Conservation (phyloP, 2,113 vertebrate species). For the Neogale vison region DNA sequence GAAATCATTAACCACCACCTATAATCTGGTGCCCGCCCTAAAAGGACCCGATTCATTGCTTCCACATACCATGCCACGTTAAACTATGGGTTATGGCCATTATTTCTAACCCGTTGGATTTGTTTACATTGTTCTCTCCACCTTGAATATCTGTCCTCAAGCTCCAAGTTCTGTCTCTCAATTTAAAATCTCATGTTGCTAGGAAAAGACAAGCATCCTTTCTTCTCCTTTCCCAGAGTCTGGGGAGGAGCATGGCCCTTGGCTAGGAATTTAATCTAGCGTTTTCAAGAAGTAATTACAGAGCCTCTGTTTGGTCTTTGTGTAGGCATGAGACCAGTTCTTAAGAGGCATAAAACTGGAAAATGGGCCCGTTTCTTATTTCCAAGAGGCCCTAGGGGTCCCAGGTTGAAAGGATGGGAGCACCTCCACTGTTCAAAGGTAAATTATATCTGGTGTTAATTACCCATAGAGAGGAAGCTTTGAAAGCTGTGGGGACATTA, state of each 20-base stretch:
- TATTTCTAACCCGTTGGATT: not conserved
- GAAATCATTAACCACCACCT: not conserved
- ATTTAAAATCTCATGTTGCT: not conserved
- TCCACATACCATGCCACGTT: not conserved
- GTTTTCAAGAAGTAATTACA: slow-evolving; percentile 64
- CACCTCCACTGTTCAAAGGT: not conserved
- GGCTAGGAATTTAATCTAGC: slow-evolving; percentile 64
- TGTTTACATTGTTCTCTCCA: not conserved
- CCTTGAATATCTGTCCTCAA: not conserved
- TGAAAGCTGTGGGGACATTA: not conserved
- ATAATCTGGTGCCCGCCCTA: not conserved
- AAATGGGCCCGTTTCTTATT: slow-evolving; percentile 65
- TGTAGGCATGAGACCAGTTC: slow-evolving; percentile 21
- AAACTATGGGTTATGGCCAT: not conserved
- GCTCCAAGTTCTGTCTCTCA: not conserved
- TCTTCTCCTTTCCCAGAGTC: not conserved
- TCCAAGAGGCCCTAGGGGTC: slow-evolving; percentile 25
- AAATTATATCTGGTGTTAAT: slow-evolving; percentile 33
- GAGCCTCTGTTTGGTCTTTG: slow-evolving; percentile 28
- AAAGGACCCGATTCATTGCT: not conserved
- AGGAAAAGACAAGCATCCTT: slow-evolving; percentile 20
- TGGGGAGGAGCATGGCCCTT: slow-evolving; percentile 34
- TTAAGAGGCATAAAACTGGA: slow-evolving; percentile 56
- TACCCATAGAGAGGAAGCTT: not conserved
- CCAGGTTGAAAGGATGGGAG: not conserved